Percentiles rank a stretch among this genome's conserved stretches.
These are phyloP conservation scores for Pituophis catenifer DNA, from an alignment of 2,113 vertebrate species.

Conservation along the genomic window DNA sequence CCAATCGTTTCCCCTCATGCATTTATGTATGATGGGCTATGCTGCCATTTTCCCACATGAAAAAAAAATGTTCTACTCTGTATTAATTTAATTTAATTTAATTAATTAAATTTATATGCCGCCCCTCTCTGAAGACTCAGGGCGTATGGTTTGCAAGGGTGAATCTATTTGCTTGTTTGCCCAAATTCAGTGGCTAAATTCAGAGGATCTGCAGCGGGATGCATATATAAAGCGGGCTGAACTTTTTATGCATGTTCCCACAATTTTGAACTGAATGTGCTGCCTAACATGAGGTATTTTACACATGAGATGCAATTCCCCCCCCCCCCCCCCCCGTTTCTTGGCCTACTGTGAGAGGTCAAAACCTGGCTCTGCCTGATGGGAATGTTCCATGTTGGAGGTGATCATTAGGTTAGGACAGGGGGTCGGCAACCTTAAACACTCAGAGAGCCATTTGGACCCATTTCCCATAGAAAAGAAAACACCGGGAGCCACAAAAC, in stretches of 20 bases:
- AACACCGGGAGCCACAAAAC: too few species aligned
- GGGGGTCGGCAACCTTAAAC: too few species aligned
- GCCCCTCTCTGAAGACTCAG: too few species aligned
- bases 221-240: background rate
- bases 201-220: background rate
- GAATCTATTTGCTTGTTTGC: background rate
- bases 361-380: background rate
- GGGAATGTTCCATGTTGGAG: background rate
- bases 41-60: background rate
- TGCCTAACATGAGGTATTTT: background rate
- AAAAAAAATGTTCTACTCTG: too few species aligned
- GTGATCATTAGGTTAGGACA: background rate
- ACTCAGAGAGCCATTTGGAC: too few species aligned
- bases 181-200: background rate
- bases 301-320: background rate
- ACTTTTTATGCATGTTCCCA: background rate
- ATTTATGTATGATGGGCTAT: background rate
- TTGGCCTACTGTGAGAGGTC: background rate
- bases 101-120: too few species aligned
- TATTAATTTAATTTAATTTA: too few species aligned
- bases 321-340: rapidly evolving
- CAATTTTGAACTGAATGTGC: background rate
- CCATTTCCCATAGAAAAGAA: too few species aligned
- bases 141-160: background rate
- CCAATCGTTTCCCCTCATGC: background rate